A percentile compares a stretch with the other conserved stretches of the same genome.
These are phyloP conservation scores for Gorsachius goisagi DNA, from an alignment of 2,113 vertebrate species.

Conservation along the genomic window DNA sequence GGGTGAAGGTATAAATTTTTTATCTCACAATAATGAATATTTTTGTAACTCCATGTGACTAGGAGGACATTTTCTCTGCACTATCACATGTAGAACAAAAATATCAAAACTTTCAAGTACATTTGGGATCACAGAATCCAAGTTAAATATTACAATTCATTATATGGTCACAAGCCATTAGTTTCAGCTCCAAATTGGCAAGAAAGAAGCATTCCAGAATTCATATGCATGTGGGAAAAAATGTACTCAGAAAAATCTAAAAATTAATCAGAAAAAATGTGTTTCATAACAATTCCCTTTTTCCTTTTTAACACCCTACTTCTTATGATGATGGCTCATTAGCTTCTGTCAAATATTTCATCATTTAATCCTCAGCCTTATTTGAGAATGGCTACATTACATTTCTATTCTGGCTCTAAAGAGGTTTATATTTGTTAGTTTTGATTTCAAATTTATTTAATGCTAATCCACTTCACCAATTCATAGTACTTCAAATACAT, in stretches of 20 bases:
- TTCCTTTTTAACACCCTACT: slow-evolving; percentile 67
- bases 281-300: slow-evolving; percentile 57
- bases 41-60: not conserved
- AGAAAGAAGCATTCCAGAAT: slow-evolving; percentile 44
- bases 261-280: slow-evolving; percentile 68
- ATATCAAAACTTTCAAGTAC: slow-evolving; percentile 34
- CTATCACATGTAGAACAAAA: slow-evolving; percentile 21
- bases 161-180: slow-evolving; percentile 61
- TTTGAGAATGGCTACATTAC: slow-evolving; percentile 54
- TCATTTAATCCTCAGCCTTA: slow-evolving; percentile 62
- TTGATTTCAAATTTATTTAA: slow-evolving; percentile 41
- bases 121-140: slow-evolving; percentile 56
- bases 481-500: not conserved
- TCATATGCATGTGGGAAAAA: slow-evolving; percentile 41
- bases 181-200: slow-evolving; percentile 51
- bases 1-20: not conserved
- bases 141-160: slow-evolving; percentile 48
- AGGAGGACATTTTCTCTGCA: not conserved
- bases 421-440: slow-evolving; percentile 48
- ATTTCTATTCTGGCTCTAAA: slow-evolving; percentile 35
- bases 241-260: slow-evolving; percentile 59
- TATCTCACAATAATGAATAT: not conserved
- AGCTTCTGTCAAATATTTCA: slow-evolving; percentile 70
- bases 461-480: slow-evolving; percentile 12
- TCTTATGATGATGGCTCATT: slow-evolving; percentile 70